Conservation (phyloP, 2,888 invertebrate genomes). For the Furcula furcula region DNA sequence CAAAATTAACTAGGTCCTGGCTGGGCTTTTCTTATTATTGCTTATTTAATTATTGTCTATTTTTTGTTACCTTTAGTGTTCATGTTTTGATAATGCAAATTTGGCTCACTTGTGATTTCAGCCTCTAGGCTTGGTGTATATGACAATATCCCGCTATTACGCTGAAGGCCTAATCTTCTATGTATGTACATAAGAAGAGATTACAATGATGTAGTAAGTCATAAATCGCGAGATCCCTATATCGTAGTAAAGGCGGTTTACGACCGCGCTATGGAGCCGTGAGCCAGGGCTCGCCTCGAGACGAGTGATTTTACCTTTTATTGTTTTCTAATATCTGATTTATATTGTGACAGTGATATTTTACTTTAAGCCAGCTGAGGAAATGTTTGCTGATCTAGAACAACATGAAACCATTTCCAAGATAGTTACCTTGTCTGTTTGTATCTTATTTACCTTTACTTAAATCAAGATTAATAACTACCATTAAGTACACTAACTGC, state of each 20-base stretch:
- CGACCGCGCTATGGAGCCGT: slow-evolving; percentile 18
- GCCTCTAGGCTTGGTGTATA: background rate
- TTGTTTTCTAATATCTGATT: slow-evolving; percentile 24
- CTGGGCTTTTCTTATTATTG: no score
- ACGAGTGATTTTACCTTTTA: slow-evolving; percentile 23
- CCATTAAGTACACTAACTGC: no score
- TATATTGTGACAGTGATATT: slow-evolving; percentile 8
- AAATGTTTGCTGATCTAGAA: no score
- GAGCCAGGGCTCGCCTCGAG: slow-evolving; percentile 4
- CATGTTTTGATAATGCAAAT: no score
- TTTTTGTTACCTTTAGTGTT: no score
- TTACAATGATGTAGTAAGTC: slow-evolving; percentile 32
- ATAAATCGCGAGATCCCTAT: slow-evolving; percentile 32
- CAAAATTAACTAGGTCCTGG: no score
- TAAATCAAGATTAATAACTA: no score
- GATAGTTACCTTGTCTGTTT: no score
- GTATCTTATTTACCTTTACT: no score
- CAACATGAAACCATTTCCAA: no score
- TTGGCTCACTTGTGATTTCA: no score
- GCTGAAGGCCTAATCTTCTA: slow-evolving; percentile 13
- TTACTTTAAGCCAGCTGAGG: background rate
- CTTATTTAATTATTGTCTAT: no score
- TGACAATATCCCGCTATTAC: slow-evolving; percentile 14
- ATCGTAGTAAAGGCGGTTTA: slow-evolving; percentile 30
- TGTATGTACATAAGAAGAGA: slow-evolving; percentile 18